phyloP scores from a whole-genome alignment of 2,797 vertebrate species.

The Hoplostethus mediterraneus region DNA sequence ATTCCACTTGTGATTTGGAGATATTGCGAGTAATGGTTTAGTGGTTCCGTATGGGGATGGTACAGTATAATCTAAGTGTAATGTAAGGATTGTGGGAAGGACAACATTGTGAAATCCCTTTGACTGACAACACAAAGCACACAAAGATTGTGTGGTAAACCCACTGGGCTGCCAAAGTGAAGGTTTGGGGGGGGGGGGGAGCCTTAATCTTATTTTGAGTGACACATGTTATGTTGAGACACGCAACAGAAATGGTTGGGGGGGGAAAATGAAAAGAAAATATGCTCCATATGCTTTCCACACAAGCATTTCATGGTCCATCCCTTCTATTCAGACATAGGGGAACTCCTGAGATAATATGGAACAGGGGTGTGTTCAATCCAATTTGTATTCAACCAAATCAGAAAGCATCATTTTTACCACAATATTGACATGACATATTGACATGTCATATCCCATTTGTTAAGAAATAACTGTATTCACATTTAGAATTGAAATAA shows the following conservation, averaged over 20 bases:
- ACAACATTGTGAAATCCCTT: conserved; percentile 12
- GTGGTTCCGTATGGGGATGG: not conserved
- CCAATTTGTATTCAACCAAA: not conserved
- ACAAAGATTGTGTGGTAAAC: conserved; percentile 6
- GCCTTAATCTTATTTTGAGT: conserved; percentile 2
- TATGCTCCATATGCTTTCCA: conserved; percentile 25
- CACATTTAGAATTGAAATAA: not conserved
- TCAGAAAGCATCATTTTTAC: not conserved
- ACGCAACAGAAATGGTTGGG: not conserved
- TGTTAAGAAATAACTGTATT: not conserved
- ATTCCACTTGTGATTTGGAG: not conserved
- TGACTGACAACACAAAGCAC: not conserved
- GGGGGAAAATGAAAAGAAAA: conserved; percentile 14
- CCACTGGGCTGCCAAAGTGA: not conserved
- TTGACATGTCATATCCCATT: not conserved
- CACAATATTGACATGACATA: not conserved
- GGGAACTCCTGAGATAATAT: conserved; percentile 3
- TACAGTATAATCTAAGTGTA: not conserved
- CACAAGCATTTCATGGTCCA: not conserved
- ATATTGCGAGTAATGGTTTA: too few relatives aligned
- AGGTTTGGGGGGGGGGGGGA: not conserved
- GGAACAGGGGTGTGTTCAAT: conserved; percentile 16
- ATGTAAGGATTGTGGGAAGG: not conserved
- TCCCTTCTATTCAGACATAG: not conserved
- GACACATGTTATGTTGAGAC: conserved; percentile 26